These are phyloP conservation scores for Boleophthalmus pectinirostris DNA, from an alignment of 2,113 vertebrate species.

Conservation along the genomic window DNA sequence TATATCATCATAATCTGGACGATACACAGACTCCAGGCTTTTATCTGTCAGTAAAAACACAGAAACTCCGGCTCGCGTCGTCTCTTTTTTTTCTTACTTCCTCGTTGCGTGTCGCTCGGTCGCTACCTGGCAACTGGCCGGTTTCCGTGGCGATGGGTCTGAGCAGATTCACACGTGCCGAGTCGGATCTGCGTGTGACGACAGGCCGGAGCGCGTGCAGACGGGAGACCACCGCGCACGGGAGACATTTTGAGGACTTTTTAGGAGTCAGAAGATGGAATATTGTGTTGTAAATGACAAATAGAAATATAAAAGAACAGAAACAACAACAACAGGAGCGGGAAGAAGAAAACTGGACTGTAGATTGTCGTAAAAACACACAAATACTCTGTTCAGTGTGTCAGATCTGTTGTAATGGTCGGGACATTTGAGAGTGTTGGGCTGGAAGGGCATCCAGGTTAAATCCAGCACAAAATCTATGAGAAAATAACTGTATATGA, in stretches of 20 bases:
- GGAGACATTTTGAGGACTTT: too few relatives aligned
- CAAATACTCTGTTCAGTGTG: too few relatives aligned
- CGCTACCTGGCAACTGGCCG: conserved; percentile 75
- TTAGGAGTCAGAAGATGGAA: too few relatives aligned
- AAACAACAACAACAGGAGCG: too few relatives aligned
- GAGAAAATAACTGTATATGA: background rate
- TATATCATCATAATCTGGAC: too few relatives aligned
- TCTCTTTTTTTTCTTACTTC: background rate
- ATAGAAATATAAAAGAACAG: too few relatives aligned
- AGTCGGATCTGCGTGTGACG: conserved; percentile 44
- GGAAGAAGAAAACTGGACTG: too few relatives aligned
- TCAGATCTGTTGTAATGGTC: background rate
- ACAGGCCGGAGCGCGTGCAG: conserved; percentile 39
- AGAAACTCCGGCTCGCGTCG: background rate
- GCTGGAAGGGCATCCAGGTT: background rate
- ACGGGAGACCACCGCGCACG: conserved; percentile 18
- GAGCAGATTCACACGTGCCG: conserved; percentile 61
- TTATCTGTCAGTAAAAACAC: background rate
- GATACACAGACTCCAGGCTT: too few relatives aligned
- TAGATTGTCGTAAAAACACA: too few relatives aligned
- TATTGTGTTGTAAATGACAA: too few relatives aligned
- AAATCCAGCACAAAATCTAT: background rate
- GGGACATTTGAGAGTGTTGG: too few relatives aligned
- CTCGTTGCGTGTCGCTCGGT: conserved; percentile 36
- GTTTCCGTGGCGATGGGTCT: conserved; percentile 71